Evolutionary conservation across 2,797 vertebrate species (phyloP).

Genomic region (Cyprinella venusta): DNA sequence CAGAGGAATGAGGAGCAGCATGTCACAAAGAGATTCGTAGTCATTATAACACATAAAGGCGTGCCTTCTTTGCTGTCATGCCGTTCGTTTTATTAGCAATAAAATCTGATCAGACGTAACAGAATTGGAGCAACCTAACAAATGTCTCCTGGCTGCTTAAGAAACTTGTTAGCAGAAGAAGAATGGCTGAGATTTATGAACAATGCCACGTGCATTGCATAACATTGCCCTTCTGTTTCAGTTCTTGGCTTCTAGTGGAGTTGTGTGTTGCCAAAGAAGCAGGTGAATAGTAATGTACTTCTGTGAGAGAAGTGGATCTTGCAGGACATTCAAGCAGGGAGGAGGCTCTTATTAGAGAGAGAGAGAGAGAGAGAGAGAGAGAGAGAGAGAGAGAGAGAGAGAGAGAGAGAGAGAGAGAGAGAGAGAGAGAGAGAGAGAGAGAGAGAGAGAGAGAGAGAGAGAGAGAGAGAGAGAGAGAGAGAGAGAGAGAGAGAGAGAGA

Average conservation of each 20-base stretch:
- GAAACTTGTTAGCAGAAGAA: slow-evolving; percentile 26
- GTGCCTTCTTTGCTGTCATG: neutral
- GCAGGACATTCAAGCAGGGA: slow-evolving; percentile 22
- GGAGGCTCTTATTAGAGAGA: slow-evolving; percentile 21
- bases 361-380: neutral
- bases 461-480: slow-evolving; percentile 9
- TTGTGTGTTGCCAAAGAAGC: neutral
- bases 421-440: neutral
- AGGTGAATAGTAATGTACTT: slow-evolving; percentile 18
- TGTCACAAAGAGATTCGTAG: slow-evolving; percentile 10
- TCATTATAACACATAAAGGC: slow-evolving; percentile 5
- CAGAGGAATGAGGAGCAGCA: neutral
- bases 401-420: slow-evolving; percentile 25
- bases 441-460: slow-evolving; percentile 11
- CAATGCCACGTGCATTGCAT: slow-evolving; percentile 25
- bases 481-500: neutral
- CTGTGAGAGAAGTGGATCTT: slow-evolving; percentile 9
- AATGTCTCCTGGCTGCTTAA: neutral
- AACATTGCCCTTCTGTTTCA: neutral
- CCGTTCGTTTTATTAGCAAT: slow-evolving; percentile 1
- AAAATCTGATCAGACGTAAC: slow-evolving; percentile 10
- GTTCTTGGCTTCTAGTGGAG: neutral
- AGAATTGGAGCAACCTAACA: slow-evolving; percentile 16
- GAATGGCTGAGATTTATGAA: slow-evolving; percentile 7
- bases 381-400: neutral